Conservation (phyloP, 2,113 vertebrate species). For the Rhizomys pruinosus region DNA sequence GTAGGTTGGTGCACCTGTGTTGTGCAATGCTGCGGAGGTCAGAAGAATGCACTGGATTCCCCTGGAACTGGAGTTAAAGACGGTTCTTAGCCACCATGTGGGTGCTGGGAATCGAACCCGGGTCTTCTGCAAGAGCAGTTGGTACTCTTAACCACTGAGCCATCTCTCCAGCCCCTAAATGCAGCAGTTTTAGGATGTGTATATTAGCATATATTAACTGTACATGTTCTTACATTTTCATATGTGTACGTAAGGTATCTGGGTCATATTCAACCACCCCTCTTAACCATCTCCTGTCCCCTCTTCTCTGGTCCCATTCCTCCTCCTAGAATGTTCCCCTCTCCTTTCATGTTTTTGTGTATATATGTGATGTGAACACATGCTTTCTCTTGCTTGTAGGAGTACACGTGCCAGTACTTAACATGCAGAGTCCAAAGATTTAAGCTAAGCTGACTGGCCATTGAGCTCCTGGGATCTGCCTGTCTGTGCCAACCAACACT, state of each 20-base stretch:
- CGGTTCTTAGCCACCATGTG: too few relatives aligned
- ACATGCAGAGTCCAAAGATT: not conserved
- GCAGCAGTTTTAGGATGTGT: not conserved
- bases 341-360: not conserved
- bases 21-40: too few relatives aligned
- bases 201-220: not conserved
- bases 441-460: not conserved
- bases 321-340: not conserved
- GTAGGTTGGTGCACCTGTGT: too few relatives aligned
- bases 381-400: not conserved
- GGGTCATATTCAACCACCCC: not conserved
- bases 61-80: too few relatives aligned
- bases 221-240: not conserved
- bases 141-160: too few relatives aligned
- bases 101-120: too few relatives aligned
- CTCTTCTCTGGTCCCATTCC: not conserved
- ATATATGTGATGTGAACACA: not conserved
- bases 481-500: not conserved
- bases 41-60: too few relatives aligned
- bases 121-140: too few relatives aligned
- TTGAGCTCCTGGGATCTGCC: not conserved
- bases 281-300: not conserved
- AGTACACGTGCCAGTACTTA: not conserved
- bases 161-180: too few relatives aligned
- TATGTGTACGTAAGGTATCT: not conserved